Evolutionary conservation across 2,888 invertebrate species (phyloP).

Genomic region (Frankliniella fusca): DNA sequence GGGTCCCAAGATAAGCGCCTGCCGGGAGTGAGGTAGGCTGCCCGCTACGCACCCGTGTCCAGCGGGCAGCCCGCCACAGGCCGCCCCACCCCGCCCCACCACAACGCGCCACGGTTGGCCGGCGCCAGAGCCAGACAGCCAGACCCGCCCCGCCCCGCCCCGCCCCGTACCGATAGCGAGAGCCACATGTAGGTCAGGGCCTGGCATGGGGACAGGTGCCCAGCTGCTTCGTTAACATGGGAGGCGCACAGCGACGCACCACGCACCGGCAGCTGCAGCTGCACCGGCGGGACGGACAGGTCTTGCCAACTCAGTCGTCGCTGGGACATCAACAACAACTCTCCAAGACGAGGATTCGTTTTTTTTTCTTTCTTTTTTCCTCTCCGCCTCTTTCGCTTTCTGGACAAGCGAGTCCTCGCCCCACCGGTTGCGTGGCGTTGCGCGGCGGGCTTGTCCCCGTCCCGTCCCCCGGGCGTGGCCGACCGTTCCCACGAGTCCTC

Average conservation of each 20-base stretch:
- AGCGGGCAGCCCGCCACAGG: neutral
- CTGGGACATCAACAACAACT: neutral
- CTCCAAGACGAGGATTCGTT: too few species aligned
- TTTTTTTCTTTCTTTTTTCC: too few species aligned
- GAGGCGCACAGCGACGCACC: conserved; percentile 41
- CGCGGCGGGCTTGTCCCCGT: too few species aligned
- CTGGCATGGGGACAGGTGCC: neutral
- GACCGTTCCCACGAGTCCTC: too few species aligned
- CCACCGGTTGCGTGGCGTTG: too few species aligned
- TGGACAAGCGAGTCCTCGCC: too few species aligned
- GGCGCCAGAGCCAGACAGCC: neutral
- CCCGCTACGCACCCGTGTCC: neutral
- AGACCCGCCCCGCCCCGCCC: conserved; percentile 4
- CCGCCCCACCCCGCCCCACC: conserved; percentile 10
- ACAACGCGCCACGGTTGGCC: conserved; percentile 8
- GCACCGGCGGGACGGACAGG: conserved; percentile 35
- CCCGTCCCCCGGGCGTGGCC: too few species aligned
- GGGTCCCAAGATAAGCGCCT: neutral
- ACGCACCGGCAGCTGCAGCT: conserved; percentile 25
- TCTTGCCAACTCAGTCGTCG: conserved; percentile 46
- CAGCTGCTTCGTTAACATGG: conserved; percentile 45
- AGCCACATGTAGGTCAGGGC: neutral
- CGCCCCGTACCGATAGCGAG: neutral
- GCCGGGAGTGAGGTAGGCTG: neutral
- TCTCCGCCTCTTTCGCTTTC: too few species aligned